Evolutionary conservation across 2,888 invertebrate species (phyloP).

Genomic region (Rhagophthalmus giganteus): DNA sequence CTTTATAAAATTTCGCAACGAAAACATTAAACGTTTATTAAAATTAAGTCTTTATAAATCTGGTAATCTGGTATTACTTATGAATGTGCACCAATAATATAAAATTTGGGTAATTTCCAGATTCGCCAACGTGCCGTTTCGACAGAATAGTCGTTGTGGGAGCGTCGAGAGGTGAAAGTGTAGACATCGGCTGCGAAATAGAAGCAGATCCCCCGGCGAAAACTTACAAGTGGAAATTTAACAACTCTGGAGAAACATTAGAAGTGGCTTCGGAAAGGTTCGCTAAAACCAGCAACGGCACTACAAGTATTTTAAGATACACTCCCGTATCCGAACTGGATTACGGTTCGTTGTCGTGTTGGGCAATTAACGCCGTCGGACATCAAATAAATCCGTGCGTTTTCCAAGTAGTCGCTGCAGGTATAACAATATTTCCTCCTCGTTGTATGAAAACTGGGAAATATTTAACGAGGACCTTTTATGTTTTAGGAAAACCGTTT

Average conservation of each 20-base stretch:
- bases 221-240: slow-evolving; percentile 92
- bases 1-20: too few species aligned
- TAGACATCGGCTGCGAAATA: slow-evolving; percentile 85
- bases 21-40: too few species aligned
- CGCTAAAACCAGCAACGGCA: slow-evolving; percentile 72
- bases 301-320: slow-evolving; percentile 68
- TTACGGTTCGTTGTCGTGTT: slow-evolving; percentile 87
- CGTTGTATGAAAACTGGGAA: not conserved
- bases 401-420: slow-evolving; percentile 87
- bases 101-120: too few species aligned
- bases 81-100: too few species aligned
- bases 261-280: slow-evolving; percentile 80
- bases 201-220: slow-evolving; percentile 91
- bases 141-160: slow-evolving; percentile 82
- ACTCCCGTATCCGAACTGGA: slow-evolving; percentile 69
- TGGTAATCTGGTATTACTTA: too few species aligned
- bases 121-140: slow-evolving; percentile 79
- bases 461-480: not conserved
- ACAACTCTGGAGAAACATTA: slow-evolving; percentile 87
- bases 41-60: too few species aligned
- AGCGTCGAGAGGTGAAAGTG: slow-evolving; percentile 83
- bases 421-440: too few species aligned
- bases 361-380: slow-evolving; percentile 83
- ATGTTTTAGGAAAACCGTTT: slow-evolving; percentile 74
- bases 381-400: slow-evolving; percentile 81